A percentile compares a stretch with the other conserved stretches of the same genome.
Evolutionary conservation across 2,113 vertebrate species (phyloP).

Genomic region (Rhea americana): DNA sequence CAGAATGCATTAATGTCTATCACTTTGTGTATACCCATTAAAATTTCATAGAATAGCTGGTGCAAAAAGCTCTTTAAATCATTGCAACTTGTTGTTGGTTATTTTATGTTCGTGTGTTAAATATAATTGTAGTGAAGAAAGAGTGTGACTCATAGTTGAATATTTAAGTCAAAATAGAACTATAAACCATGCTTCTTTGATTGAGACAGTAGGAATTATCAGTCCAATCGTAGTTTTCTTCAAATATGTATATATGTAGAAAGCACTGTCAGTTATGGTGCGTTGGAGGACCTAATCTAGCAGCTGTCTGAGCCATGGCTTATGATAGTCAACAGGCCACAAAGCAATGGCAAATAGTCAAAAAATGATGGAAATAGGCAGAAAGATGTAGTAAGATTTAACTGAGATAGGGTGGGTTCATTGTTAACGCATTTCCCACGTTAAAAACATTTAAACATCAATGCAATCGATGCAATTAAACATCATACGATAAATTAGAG

Average conservation of each 20-base stretch:
- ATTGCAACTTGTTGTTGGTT: conserved; percentile 16
- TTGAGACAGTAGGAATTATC: background rate
- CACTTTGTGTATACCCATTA: conserved; percentile 61
- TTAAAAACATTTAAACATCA: too few relatives aligned
- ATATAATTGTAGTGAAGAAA: conserved; percentile 17
- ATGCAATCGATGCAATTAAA: background rate
- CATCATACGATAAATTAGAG: background rate
- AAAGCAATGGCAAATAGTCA: background rate
- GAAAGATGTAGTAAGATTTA: background rate
- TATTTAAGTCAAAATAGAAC: conserved; percentile 1
- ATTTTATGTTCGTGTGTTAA: conserved; percentile 52
- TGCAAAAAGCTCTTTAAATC: conserved; percentile 65
- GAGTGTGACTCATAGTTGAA: background rate
- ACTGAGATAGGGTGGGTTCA: background rate
- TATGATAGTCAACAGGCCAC: background rate
- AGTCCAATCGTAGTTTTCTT: background rate
- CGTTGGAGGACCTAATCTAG: background rate
- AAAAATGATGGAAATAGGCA: background rate
- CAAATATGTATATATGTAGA: background rate
- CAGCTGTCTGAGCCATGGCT: background rate
- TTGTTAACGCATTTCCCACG: background rate
- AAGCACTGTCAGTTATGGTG: background rate
- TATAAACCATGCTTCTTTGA: background rate
- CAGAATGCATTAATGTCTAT: conserved; percentile 32
- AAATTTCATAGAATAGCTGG: conserved; percentile 59